A percentile compares a stretch with the other conserved stretches of the same genome.
phyloP scores from a whole-genome alignment of 2,113 vertebrate genomes.

The Vanacampus margaritifer region DNA sequence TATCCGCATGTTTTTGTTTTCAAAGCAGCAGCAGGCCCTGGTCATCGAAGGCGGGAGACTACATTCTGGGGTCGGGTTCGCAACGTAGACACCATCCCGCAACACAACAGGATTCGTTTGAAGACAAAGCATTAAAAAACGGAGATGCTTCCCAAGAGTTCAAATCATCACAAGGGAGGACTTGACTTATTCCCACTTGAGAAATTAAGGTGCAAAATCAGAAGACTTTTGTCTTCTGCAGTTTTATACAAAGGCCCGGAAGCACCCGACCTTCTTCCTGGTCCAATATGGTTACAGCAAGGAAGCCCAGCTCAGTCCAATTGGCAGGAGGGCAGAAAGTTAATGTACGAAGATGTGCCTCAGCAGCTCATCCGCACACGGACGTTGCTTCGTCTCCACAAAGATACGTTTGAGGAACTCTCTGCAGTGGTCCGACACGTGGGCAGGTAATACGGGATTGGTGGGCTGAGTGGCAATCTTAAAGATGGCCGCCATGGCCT shows the following conservation, averaged over 20 bases:
- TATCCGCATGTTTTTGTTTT: slow-evolving; percentile 12
- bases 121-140: background rate
- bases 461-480: slow-evolving; percentile 99
- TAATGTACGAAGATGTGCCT: slow-evolving; percentile 96
- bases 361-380: slow-evolving; percentile 90
- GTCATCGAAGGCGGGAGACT: slow-evolving; percentile 43
- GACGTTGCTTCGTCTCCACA: slow-evolving; percentile 91
- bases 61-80: slow-evolving; percentile 68
- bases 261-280: slow-evolving; percentile 19
- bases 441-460: slow-evolving; percentile 88
- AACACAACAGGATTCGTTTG: background rate
- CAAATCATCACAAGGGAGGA: slow-evolving; percentile 1
- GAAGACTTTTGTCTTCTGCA: slow-evolving; percentile 40
- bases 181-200: background rate
- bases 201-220: slow-evolving; percentile 72
- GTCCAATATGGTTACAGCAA: slow-evolving; percentile 38
- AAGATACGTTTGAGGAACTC: slow-evolving; percentile 97
- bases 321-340: slow-evolving; percentile 34
- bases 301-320: slow-evolving; percentile 21
- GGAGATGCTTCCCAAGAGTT: background rate
- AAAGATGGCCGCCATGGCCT: slow-evolving; percentile 99
- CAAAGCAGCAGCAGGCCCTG: slow-evolving; percentile 55
- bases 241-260: slow-evolving; percentile 51
- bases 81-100: slow-evolving; percentile 8
- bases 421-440: slow-evolving; percentile 92